Evolutionary conservation across 2,888 invertebrate species (phyloP).

Genomic region (Neoitamus cyanurus): DNA sequence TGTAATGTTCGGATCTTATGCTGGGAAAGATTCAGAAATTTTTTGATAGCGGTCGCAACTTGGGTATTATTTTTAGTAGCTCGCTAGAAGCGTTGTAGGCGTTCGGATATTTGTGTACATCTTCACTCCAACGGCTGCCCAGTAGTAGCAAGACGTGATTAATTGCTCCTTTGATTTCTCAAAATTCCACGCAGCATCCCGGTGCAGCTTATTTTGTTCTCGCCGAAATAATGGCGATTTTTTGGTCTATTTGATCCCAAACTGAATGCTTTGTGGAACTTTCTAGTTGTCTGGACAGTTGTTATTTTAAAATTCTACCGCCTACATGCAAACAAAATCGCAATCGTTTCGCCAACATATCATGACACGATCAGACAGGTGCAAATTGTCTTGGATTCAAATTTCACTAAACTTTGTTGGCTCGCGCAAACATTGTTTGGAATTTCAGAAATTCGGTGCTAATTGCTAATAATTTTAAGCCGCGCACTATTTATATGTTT

Average conservation of each 20-base stretch:
- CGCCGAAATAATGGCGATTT: neutral
- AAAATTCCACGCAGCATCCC: neutral
- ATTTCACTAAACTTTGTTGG: neutral
- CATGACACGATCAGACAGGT: constrained; percentile 9
- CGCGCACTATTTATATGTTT: neutral
- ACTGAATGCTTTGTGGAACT: neutral
- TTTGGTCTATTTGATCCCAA: neutral
- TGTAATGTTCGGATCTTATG: constrained; percentile 24
- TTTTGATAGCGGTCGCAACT: neutral
- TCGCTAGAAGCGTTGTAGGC: neutral
- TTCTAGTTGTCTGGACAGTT: neutral
- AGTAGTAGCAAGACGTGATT: neutral
- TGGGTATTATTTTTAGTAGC: constrained; percentile 21
- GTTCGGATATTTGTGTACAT: neutral
- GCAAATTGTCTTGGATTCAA: neutral
- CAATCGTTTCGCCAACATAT: neutral
- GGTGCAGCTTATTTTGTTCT: neutral
- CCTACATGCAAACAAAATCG: neutral
- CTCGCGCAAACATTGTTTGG: neutral
- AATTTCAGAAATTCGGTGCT: neutral
- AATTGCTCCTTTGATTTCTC: neutral
- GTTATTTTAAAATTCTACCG: neutral
- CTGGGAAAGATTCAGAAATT: neutral
- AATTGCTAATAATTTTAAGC: neutral
- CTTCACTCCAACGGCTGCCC: neutral